Percentiles rank a stretch among this genome's conserved stretches.
These are phyloP conservation scores for Anolis apletophallus DNA, from an alignment of 2,797 vertebrate species.

Conservation along the genomic window DNA sequence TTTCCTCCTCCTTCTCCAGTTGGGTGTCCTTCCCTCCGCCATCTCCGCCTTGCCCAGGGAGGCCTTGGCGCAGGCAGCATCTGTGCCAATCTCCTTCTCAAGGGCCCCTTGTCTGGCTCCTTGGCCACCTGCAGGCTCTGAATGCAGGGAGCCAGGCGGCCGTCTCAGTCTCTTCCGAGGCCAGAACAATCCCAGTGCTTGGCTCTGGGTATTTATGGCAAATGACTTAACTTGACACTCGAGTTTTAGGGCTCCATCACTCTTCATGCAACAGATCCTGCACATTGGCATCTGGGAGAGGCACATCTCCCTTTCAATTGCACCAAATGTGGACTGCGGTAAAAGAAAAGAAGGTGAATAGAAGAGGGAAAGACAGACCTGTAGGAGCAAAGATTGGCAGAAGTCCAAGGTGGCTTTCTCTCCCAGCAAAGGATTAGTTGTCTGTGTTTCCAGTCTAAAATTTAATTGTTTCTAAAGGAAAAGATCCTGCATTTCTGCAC, in stretches of 20 bases:
- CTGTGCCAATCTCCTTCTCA: conserved; percentile 81
- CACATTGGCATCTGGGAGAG: conserved; percentile 76
- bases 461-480: too few species aligned
- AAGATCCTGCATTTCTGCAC: too few species aligned
- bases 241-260: conserved; percentile 79
- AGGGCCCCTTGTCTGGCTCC: conserved; percentile 83
- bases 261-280: conserved; percentile 65
- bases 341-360: not conserved
- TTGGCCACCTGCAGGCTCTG: conserved; percentile 83
- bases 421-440: not conserved
- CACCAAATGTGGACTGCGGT: conserved; percentile 53
- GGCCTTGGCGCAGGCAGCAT: conserved; percentile 82
- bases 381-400: conserved; percentile 15
- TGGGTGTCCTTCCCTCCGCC: not conserved
- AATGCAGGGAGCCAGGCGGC: conserved; percentile 82
- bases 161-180: conserved; percentile 75
- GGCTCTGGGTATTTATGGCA: conserved; percentile 81
- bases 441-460: too few species aligned
- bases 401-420: conserved; percentile 18
- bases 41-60: conserved; percentile 61
- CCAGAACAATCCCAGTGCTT: conserved; percentile 79
- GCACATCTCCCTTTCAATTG: conserved; percentile 49
- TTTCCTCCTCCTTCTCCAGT: not conserved
- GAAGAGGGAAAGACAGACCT: not conserved
- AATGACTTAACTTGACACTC: conserved; percentile 84